These are phyloP conservation scores for Homarus americanus DNA, from an alignment of 1,140 invertebrate species.

Conservation along the genomic window DNA sequence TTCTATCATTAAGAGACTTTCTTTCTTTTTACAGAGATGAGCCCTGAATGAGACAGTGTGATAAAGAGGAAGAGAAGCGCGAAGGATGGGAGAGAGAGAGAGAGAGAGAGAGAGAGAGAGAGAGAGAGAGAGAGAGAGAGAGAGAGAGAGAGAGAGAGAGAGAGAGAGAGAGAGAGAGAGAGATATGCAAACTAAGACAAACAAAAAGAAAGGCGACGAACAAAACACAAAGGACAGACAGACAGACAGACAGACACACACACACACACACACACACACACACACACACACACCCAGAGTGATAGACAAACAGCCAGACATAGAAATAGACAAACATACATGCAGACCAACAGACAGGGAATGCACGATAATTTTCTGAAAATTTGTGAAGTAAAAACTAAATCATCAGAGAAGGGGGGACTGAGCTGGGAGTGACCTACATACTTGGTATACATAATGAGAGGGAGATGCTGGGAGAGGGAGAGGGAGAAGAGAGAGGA, in stretches of 20 bases:
- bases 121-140: conserved; percentile 24
- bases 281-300: background rate
- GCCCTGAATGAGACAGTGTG: background rate
- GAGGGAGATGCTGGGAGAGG: background rate
- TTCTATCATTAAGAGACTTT: background rate
- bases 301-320: background rate
- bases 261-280: background rate
- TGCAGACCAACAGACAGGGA: no score
- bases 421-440: no score
- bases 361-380: no score
- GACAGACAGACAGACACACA: background rate
- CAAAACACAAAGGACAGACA: background rate
- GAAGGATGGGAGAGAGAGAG: background rate
- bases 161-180: conserved; percentile 7
- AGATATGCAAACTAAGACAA: background rate
- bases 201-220: no score
- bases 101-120: background rate
- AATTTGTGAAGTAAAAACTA: no score
- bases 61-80: background rate
- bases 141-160: conserved; percentile 17
- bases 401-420: no score
- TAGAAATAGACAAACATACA: no score
- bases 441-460: no score
- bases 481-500: background rate
- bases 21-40: background rate